These are phyloP conservation scores for Stegastes partitus DNA, from an alignment of 2,113 vertebrate genomes.

Conservation along the genomic window DNA sequence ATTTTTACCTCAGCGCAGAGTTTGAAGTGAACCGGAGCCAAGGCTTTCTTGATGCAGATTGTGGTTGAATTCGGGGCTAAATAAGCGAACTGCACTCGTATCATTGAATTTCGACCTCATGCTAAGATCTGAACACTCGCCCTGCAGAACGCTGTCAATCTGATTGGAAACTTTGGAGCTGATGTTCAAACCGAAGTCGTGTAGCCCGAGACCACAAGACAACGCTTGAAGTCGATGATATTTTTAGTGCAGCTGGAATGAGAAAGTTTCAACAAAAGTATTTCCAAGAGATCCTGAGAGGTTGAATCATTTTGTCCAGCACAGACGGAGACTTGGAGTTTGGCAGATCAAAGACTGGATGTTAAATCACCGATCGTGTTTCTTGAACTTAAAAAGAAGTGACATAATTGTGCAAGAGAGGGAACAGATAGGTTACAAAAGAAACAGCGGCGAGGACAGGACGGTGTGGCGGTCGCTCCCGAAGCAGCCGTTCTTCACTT, in stretches of 20 bases:
- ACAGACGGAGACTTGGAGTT: constrained; percentile 40
- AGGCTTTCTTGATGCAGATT: constrained; percentile 55
- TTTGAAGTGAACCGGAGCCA: constrained; percentile 39
- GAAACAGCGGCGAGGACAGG: constrained; percentile 25
- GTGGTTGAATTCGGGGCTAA: constrained; percentile 56
- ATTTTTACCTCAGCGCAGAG: constrained; percentile 53
- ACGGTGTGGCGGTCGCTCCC: not conserved
- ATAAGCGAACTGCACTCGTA: constrained; percentile 51
- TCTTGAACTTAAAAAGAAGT: constrained; percentile 44
- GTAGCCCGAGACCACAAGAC: constrained; percentile 58
- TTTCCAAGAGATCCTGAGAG: constrained; percentile 62
- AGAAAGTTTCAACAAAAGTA: constrained; percentile 66
- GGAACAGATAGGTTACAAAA: constrained; percentile 17
- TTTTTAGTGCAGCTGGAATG: constrained; percentile 76
- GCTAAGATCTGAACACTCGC: constrained; percentile 56
- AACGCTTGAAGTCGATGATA: constrained; percentile 61
- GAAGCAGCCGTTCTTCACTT: not conserved
- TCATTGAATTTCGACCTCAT: constrained; percentile 56
- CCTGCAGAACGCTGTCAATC: constrained; percentile 56
- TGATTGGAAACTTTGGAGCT: constrained; percentile 60
- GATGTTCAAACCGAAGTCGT: constrained; percentile 48
- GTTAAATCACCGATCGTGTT: constrained; percentile 35
- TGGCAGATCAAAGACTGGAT: constrained; percentile 43
- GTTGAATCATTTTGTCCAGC: constrained; percentile 44
- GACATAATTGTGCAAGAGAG: constrained; percentile 43